A percentile compares a stretch with the other conserved stretches of the same genome.
Conservation (phyloP, 2,113 vertebrate genomes). For the Pangasianodon hypophthalmus region DNA sequence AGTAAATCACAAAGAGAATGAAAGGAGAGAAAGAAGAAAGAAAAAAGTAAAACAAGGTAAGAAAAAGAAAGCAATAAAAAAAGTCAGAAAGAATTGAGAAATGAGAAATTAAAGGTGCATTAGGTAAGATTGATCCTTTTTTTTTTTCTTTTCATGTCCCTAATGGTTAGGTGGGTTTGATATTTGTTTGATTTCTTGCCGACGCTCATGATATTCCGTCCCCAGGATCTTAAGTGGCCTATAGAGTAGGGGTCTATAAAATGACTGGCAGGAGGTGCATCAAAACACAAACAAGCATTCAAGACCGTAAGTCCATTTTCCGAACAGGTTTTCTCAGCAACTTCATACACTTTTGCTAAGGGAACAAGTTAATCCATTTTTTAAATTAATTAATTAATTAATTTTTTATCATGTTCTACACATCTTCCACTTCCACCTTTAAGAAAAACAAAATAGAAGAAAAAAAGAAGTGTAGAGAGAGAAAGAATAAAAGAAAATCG, state of each 20-base stretch:
- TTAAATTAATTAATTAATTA: no score
- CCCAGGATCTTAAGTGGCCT: background rate
- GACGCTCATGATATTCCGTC: background rate
- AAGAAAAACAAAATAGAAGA: background rate
- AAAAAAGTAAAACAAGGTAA: background rate
- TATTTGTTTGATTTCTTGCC: background rate
- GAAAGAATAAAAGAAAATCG: background rate
- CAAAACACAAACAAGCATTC: background rate
- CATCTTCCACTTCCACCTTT: background rate
- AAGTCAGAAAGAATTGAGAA: background rate
- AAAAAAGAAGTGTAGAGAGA: background rate
- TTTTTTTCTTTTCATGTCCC: background rate
- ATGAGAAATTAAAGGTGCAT: background rate
- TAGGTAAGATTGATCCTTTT: background rate
- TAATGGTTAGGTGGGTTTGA: background rate
- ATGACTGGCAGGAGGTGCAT: background rate
- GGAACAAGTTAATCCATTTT: no score
- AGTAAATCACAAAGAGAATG: background rate
- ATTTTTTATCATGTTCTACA: no score
- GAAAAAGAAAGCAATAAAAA: background rate
- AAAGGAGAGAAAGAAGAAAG: background rate
- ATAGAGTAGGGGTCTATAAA: background rate
- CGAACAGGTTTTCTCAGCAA: no score
- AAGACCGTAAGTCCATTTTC: background rate
- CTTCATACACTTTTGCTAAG: no score